Base-by-base conservation (phyloP, 2,113 vertebrate genomes). In the Chaenogobius annularis region DNA sequence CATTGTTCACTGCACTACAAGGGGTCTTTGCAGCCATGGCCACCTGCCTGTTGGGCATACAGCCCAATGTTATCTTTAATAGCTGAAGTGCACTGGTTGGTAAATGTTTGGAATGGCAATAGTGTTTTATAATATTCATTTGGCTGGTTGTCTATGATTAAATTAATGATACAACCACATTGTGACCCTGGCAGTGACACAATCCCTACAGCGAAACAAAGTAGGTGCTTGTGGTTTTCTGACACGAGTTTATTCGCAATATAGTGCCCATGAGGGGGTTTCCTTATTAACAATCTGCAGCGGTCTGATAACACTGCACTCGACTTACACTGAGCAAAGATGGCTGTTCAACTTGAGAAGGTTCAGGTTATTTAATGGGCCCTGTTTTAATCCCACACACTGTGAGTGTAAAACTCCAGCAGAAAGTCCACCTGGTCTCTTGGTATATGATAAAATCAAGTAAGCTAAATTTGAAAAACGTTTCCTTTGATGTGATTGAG, bases 261-360 rank as follows among this genome's bases (percentile, higher is more conserved):
- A 62, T 55, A 75, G 71, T 15, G 22, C 26, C 40, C 20, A 43
- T 59, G 20, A 68, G 52, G 44, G 52, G 58, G 52, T 66, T 52
- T 56, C 69, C 66, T 82, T 83, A 84, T 81, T 83, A 86, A 75
- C 79, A 85, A 85, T 82, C 89, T 90, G 89, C 87, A 81, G 65
- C 62, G 70, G 78, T 70, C 78, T 68, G 85, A 90, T 88, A 89
- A 83, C 87, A 74, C 77, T 59, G 74, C 72, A 76, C 31, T 78
- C 79, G 84, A 87, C 44, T 88, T 85, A 89, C 73, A 79, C 69
- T 7, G 75, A 80, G 70, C 82, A 75, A 77, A 70, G 77, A 74
- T 65, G 75, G 75, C 80, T 81, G 70, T 80, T 83, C 85, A 68
- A 80, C 61, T 84, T 43, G 63, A 64, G 72, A 63, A 75, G 66